Evolutionary conservation across 2,888 invertebrate genomes (phyloP).

Genomic region (Phytoseiulus persimilis): DNA sequence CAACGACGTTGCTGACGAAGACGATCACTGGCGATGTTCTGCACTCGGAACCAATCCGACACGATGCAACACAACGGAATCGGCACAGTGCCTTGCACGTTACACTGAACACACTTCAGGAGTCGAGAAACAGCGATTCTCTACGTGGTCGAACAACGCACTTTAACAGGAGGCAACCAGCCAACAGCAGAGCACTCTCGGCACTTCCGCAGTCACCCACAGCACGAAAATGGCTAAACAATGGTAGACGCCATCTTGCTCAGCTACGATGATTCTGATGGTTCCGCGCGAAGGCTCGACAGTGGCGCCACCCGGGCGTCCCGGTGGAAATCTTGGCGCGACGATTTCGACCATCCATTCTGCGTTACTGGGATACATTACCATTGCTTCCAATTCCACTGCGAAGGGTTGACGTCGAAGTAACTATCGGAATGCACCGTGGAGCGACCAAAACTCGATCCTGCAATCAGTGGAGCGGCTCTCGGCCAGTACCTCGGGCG

Average conservation of each 20-base stretch:
- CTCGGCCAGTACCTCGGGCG: no score
- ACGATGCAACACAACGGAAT: background rate
- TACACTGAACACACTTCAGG: background rate
- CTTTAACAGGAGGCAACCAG: background rate
- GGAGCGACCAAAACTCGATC: no score
- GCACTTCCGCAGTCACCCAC: constrained; percentile 38
- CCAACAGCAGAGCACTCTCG: constrained; percentile 29
- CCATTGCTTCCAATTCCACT: no score
- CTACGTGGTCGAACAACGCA: background rate
- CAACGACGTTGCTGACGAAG: background rate
- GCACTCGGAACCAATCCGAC: background rate
- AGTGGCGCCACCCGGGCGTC: constrained; percentile 29
- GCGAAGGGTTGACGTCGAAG: no score
- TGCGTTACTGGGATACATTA: no score
- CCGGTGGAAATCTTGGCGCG: background rate
- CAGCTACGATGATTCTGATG: constrained; percentile 7
- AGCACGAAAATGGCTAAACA: constrained; percentile 39
- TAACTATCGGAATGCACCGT: no score
- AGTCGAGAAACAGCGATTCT: background rate
- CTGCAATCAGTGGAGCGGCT: no score
- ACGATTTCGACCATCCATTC: background rate
- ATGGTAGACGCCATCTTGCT: constrained; percentile 38
- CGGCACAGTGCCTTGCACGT: background rate
- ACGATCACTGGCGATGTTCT: background rate
- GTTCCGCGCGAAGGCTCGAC: constrained; percentile 21